Evolutionary conservation across 2,113 vertebrate species (phyloP).

Genomic region (Perca fluviatilis): DNA sequence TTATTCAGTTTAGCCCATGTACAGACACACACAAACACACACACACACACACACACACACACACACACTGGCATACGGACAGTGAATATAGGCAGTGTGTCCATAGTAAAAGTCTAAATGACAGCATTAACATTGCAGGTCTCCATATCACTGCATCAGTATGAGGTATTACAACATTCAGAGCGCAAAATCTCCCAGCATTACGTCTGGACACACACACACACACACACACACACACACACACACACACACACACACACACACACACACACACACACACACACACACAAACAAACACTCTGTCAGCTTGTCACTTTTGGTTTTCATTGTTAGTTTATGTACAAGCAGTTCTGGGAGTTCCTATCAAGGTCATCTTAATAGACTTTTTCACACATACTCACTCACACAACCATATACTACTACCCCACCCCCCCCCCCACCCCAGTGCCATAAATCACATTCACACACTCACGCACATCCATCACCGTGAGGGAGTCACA

Average conservation of each 20-base stretch:
- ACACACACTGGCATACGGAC: neutral
- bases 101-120: neutral
- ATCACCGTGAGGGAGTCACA: conserved; percentile 64
- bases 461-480: conserved; percentile 56
- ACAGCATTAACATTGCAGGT: neutral
- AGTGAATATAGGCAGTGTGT: neutral
- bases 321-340: conserved; percentile 49
- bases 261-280: too few species aligned
- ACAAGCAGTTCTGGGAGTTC: conserved; percentile 39
- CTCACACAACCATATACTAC: conserved; percentile 36
- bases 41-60: conserved; percentile 1
- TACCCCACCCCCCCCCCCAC: neutral
- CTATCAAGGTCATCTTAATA: conserved; percentile 71
- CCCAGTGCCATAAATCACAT: conserved; percentile 68
- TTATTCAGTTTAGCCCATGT: neutral
- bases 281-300: conserved; percentile 17
- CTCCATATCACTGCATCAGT: neutral
- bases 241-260: too few species aligned
- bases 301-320: conserved; percentile 46
- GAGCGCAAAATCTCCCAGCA: too few species aligned
- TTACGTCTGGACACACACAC: too few species aligned
- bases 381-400: conserved; percentile 53
- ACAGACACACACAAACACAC: conserved; percentile 1
- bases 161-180: neutral
- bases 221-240: too few species aligned